Conservation (phyloP, 2,113 vertebrate genomes). For the Galbula dea region DNA sequence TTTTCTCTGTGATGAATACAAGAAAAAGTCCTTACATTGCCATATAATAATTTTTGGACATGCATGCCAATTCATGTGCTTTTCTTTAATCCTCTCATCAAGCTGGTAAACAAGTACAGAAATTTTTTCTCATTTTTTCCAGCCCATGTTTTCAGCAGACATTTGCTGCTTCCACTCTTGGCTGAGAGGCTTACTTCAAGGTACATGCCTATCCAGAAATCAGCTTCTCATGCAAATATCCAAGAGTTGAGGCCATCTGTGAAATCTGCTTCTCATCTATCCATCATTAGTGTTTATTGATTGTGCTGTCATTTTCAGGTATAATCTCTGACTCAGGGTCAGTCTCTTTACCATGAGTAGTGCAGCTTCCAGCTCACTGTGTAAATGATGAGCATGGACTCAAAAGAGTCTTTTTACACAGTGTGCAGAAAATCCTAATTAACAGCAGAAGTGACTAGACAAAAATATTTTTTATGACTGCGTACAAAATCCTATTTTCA, state of each 20-base stretch:
- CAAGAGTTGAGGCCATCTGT: constrained; percentile 6
- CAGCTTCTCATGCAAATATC: not conserved
- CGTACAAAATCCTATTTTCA: not conserved
- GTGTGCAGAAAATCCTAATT: not conserved
- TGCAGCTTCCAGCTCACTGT: not conserved
- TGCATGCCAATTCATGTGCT: not conserved
- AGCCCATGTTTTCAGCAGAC: not conserved
- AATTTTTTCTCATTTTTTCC: not conserved
- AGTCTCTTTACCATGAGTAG: not conserved
- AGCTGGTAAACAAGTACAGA: not conserved
- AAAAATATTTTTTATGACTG: not conserved
- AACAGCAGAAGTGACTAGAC: not conserved
- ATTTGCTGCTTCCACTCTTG: not conserved
- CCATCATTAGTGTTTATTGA: constrained; percentile 38
- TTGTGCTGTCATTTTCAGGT: constrained; percentile 32
- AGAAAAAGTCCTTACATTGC: not conserved
- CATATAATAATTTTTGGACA: not conserved
- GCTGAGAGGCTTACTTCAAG: not conserved
- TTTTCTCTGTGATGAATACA: not conserved
- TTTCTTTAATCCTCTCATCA: not conserved
- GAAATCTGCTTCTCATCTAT: constrained; percentile 26
- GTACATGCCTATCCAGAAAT: not conserved
- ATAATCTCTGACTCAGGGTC: constrained; percentile 17
- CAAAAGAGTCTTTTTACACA: not conserved
- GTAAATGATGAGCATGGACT: not conserved